These are phyloP conservation scores for Ceyx margarethae DNA, from an alignment of 2,113 vertebrate species.

Conservation along the genomic window DNA sequence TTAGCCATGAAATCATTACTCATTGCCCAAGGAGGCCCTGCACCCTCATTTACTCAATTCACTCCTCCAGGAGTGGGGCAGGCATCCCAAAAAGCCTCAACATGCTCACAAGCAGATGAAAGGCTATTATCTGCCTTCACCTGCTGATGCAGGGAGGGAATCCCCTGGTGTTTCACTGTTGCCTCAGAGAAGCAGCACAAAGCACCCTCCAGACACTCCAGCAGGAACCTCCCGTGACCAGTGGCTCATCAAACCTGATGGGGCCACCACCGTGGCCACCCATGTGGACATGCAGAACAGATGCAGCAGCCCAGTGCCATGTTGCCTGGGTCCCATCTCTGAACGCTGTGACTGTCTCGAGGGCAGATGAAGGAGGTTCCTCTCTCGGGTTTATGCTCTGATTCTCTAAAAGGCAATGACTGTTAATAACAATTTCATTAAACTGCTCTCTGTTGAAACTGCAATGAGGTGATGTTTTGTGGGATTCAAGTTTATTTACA, in stretches of 20 bases:
- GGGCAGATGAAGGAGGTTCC: neutral
- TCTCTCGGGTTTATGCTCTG: neutral
- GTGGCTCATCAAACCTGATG: accelerated
- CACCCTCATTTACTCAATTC: neutral
- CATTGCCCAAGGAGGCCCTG: neutral
- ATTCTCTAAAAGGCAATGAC: neutral
- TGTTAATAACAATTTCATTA: neutral
- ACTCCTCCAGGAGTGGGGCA: neutral
- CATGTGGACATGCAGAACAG: accelerated
- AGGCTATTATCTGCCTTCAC: neutral
- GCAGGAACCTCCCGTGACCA: accelerated
- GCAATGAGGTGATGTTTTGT: accelerated
- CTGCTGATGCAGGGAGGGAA: neutral
- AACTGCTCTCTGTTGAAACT: neutral
- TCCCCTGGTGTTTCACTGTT: too few species aligned
- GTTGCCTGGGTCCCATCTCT: neutral
- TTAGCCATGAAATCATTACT: neutral
- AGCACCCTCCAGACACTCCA: accelerated
- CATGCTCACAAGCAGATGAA: neutral
- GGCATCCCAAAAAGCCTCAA: neutral
- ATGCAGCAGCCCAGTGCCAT: neutral
- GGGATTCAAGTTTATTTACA: neutral
- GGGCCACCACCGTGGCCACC: accelerated
- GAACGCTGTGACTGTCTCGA: neutral
- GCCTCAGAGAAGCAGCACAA: neutral